Evolutionary conservation across 2,113 vertebrate species (phyloP).

Genomic region (Cichladusa arquata): DNA sequence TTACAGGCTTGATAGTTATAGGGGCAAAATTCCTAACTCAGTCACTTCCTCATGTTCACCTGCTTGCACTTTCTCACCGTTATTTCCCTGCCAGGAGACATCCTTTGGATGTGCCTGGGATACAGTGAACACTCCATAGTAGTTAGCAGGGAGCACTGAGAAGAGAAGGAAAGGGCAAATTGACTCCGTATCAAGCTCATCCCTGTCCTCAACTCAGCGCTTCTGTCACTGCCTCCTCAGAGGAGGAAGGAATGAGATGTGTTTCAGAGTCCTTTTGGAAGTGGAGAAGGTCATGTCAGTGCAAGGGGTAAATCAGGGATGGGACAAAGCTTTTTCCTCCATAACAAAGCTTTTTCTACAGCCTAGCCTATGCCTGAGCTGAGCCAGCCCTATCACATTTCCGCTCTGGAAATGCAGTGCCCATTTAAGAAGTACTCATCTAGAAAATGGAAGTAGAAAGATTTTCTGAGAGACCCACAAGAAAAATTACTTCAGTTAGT

Average conservation of each 20-base stretch:
- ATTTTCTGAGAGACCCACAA: not conserved
- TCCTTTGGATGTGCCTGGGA: not conserved
- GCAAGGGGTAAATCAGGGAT: not conserved
- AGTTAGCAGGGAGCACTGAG: not conserved
- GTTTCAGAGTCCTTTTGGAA: not conserved
- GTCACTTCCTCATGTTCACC: not conserved
- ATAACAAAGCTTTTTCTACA: not conserved
- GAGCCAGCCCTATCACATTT: not conserved
- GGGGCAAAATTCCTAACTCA: not conserved
- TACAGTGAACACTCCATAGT: not conserved
- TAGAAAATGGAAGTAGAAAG: not conserved
- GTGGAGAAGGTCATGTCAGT: not conserved
- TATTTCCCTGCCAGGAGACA: not conserved
- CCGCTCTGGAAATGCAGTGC: not conserved
- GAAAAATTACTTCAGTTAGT: not conserved
- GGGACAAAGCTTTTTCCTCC: not conserved
- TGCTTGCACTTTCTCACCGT: not conserved
- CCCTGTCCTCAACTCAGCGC: not conserved
- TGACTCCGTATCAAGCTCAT: fast-evolving
- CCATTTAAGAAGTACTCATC: not conserved
- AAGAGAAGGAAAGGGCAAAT: not conserved
- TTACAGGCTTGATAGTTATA: not conserved
- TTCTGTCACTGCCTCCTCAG: not conserved
- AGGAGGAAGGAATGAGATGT: not conserved
- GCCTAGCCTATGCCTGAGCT: not conserved